Evolutionary conservation across 64 coral and sea anemone genomes (phyloP), one percentile per base, ranked within the genome.

Genomic region (Pachyseris speciosa): DNA sequence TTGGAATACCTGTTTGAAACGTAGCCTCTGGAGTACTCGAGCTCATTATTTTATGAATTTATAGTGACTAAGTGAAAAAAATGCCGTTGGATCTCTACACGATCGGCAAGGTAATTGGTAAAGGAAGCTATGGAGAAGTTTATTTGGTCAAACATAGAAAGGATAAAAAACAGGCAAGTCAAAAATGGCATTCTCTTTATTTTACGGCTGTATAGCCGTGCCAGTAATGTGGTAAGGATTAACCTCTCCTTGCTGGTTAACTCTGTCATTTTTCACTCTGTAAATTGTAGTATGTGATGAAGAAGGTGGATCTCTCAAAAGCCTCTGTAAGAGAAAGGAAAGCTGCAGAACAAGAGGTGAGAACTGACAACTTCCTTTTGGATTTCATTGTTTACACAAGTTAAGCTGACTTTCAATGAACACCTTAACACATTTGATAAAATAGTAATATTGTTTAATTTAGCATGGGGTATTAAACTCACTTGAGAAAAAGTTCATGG

Each of bases 61-160:
- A 27, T 2, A 1, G 12, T n/a, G 15, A 55, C 37, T 15, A 30
- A 55, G 9, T 9, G n/a, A 16, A 25, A 80, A 67, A 93, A 92
- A 98, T 98, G 96, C 68, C 96, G 30, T 71, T 98, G 20, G 79
- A 90, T 48, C 64, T 22, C 11, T 98, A 93, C 69, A 29, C 72
- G 19, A 78, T 92, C 39, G 96, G 89, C 20, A 95, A 93, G 9
- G 75, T 90, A 33, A 99, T 99, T 30, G 97, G 97, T 10, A 99
- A 99, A 59, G 97, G 97, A 83, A 95, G 85, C 32, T 99, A 99
- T 93, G 97, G 97, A 64, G 94, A 95, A 68, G 97, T 99, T 60
- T 90, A 72, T 27, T 72, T 95, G 70, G 93, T 91, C 6, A 98
- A 99, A 69, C 94, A 99, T 72, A 67, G 64, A 32, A 95, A 99